phyloP scores from a whole-genome alignment of 2,113 vertebrate genomes.

The Oceanites oceanicus region DNA sequence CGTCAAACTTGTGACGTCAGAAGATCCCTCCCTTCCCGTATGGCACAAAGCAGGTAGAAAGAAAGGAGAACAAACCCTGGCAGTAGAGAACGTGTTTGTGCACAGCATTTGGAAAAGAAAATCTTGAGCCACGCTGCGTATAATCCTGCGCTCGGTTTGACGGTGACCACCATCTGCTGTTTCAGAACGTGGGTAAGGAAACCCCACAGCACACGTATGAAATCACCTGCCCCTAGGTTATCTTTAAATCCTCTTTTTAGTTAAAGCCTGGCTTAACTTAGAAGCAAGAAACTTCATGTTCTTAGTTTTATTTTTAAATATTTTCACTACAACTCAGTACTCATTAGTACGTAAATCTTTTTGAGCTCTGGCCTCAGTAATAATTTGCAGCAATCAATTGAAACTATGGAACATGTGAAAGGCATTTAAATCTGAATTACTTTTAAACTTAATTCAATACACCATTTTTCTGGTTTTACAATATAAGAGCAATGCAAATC shows the following conservation, averaged over 20 bases:
- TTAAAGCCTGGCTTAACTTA: not conserved
- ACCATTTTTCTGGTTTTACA: not conserved
- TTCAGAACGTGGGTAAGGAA: fast-evolving
- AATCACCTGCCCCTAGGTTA: not conserved
- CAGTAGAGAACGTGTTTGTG: not conserved
- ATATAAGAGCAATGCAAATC: not conserved
- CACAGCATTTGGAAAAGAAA: not conserved
- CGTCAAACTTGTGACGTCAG: not conserved
- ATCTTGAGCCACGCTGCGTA: fast-evolving
- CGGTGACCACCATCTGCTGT: not conserved
- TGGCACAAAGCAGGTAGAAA: not conserved
- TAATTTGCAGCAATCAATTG: not conserved
- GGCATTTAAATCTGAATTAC: not conserved
- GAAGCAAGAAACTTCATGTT: not conserved
- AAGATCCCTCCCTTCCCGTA: not conserved
- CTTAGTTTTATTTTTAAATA: not conserved
- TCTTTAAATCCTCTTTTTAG: not conserved
- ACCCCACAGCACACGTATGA: not conserved
- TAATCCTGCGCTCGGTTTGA: fast-evolving
- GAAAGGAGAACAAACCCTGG: not conserved
- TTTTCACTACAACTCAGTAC: not conserved
- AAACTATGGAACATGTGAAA: not conserved
- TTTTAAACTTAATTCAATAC: not conserved
- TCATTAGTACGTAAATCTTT: not conserved
- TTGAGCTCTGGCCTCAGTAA: not conserved